Base-by-base conservation (phyloP, 2,888 invertebrate species). In the Sarcophaga variegata region DNA sequence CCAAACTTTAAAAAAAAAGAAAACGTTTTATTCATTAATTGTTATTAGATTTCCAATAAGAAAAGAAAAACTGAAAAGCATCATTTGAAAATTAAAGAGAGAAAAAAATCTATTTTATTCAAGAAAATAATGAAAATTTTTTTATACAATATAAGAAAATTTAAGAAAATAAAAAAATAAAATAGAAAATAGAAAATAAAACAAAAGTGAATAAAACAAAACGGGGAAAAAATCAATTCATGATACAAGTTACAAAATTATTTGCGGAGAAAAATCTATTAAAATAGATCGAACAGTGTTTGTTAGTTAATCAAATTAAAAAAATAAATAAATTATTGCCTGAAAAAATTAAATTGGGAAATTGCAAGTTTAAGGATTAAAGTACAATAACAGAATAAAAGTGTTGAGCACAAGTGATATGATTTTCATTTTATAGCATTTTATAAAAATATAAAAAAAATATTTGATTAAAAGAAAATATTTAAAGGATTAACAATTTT, bases 201-300 rank as follows among this genome's bases (percentile, higher is more conserved):
- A 79, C 60, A 75, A 80, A 71, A 85, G 78, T 54, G 75, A 80
- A 45, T 22, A 88, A 79, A 80, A 70, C 22, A 69, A 77, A 54
- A 2, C 37, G 37, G 37, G 37, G 6, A 37, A 8, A 37, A 37
- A 37, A 37, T 37, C 37, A 37, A 37, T 10, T 8, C 37, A 37
- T 37, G 37, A 37, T 37, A 37, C 37, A 37, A 37, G 37, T 10
- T 37, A 37, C 37, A 37, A 37, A 37, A 37, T 37, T 37, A 37
- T 10, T 37, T 37, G 8, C 10, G 8, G 2, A 37, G 8, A 37
- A 37, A 37, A 37, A 37, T 37, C 37, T 37, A 37, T 37, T 37
- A 10, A 37, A 37, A 10, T 37, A 37, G 37, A n/a, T n/a, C 11
- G 17, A 27, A 64, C 25, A 64, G 37, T 66, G 66, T n/a, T 66